Conservation (phyloP, 2,888 invertebrate genomes). For the Spilarctia lutea region DNA sequence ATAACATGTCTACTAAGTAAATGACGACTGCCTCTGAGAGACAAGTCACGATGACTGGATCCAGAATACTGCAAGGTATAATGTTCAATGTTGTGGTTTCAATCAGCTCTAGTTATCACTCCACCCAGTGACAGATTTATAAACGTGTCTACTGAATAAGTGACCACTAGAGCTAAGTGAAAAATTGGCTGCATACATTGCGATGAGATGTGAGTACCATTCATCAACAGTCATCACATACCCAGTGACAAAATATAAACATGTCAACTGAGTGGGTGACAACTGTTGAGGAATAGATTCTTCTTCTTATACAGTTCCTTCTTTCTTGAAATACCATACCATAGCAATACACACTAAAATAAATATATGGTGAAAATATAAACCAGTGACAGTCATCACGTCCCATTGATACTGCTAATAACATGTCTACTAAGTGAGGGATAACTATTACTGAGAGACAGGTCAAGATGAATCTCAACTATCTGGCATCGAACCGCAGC, state of each 20-base stretch:
- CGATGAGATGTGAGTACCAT: background rate
- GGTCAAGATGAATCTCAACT: too few species aligned
- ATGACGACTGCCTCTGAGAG: slow-evolving; percentile 20
- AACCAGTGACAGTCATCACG: too few species aligned
- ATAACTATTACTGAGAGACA: too few species aligned
- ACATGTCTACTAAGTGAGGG: too few species aligned
- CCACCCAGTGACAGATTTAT: slow-evolving; percentile 28
- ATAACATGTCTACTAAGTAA: slow-evolving; percentile 34
- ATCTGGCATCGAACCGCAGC: too few species aligned
- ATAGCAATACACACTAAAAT: too few species aligned
- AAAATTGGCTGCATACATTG: too few species aligned
- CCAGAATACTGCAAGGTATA: too few species aligned
- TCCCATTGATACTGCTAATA: too few species aligned
- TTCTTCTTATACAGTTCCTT: background rate
- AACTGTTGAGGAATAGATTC: slow-evolving; percentile 21
- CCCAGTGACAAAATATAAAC: slow-evolving; percentile 31
- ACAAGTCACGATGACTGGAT: background rate
- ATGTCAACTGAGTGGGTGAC: slow-evolving; percentile 44
- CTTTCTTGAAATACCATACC: background rate
- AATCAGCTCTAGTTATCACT: slow-evolving; percentile 19
- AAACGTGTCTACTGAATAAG: slow-evolving; percentile 27
- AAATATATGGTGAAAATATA: too few species aligned
- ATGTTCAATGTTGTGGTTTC: too few species aligned
- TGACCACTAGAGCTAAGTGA: slow-evolving; percentile 16
- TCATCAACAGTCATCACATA: slow-evolving; percentile 18